phyloP scores from a whole-genome alignment of 2,797 vertebrate species.

The Corythornis leucogaster region DNA sequence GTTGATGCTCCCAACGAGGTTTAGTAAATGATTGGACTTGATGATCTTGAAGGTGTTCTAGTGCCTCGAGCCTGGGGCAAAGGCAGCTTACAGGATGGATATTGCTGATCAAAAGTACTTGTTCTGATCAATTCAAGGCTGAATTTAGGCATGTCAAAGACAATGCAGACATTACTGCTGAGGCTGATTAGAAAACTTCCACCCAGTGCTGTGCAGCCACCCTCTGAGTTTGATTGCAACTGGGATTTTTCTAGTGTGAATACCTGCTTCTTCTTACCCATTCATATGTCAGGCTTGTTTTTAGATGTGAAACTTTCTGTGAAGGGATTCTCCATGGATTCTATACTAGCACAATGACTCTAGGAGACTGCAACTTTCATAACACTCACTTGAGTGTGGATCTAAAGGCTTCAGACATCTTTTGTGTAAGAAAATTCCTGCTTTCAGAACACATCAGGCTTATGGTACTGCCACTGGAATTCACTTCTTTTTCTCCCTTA shows the following conservation, averaged over 20 bases:
- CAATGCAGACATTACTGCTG: background rate
- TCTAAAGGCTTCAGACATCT: background rate
- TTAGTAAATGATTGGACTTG: too few species aligned
- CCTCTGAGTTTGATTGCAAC: background rate
- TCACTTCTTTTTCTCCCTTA: fast-evolving
- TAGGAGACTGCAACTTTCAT: background rate
- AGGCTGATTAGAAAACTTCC: background rate
- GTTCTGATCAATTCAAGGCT: background rate
- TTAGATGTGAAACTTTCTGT: background rate
- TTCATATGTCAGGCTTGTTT: background rate
- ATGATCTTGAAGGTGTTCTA: too few species aligned
- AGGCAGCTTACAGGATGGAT: background rate
- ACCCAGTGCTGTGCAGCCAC: background rate
- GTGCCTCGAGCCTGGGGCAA: background rate
- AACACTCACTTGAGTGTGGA: background rate
- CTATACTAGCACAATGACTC: background rate
- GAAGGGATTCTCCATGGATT: background rate
- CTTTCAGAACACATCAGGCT: background rate
- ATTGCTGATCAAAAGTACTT: background rate
- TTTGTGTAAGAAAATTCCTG: background rate
- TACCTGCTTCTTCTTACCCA: background rate
- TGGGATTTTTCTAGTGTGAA: background rate
- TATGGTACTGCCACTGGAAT: background rate
- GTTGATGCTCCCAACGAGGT: too few species aligned
- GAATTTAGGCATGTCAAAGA: background rate